Base-by-base conservation (phyloP, 1,140 invertebrate species). In the Paraescarpia echinospica region DNA sequence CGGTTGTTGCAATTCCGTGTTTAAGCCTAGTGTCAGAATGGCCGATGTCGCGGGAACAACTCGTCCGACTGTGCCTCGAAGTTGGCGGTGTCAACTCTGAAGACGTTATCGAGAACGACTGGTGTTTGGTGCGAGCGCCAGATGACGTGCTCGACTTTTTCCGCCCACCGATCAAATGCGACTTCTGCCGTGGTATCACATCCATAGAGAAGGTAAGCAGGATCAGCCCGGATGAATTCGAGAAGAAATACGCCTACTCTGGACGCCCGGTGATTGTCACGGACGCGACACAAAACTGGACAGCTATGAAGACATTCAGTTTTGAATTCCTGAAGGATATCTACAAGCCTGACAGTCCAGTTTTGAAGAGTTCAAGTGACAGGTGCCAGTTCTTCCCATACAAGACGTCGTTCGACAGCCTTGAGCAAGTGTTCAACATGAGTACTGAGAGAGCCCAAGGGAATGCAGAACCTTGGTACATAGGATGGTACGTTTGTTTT, bases 381-480 rank as follows among this genome's bases (percentile, higher is more conserved):
- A 95, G 95, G 89, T 99, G 98, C 94, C 98, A 98, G 95, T 99
- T 98, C 95, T 98, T 99, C 95, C 98, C 98, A 0, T 99, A 99
- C 95, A 97, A 98, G 95, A 98, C 98, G 0, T 98, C 98, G 92
- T 98, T 98, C 94, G 96, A 96, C 34, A 97, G 96, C 91, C 96
- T 99, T 0, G 95, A 96, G 89, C 97, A 99, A 93, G 98, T 98
- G 1, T 97, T 99, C 93, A 97, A 97, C 35, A 95, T 95, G 94
- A 97, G 97, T 89, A 94, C 95, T n/a, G 96, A 96, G 48, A 96
- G 98, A 92, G 97, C 97, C 0, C 95, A 97, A 31, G 94, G 98
- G 34, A 95, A 96, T 51, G 95, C 96, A 35, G 97, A 97, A 48
- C 97, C 98, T 0, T 98, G 98, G 98, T 98, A 99, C 95, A 97